Evolutionary conservation across 2,113 vertebrate species (phyloP).

Genomic region (Otolemur garnettii): DNA sequence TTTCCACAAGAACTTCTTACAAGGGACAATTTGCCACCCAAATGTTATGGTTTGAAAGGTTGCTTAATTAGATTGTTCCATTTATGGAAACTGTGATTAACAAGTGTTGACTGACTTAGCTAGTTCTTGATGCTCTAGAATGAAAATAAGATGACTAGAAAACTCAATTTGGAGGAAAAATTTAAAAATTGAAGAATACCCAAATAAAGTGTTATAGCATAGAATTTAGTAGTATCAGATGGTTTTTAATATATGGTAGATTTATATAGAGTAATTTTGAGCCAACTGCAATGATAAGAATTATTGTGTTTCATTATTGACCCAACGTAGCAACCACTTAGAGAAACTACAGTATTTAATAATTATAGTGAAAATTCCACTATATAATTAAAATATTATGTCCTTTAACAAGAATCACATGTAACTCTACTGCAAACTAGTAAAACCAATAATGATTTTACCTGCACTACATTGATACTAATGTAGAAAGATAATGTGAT

Average conservation of each 20-base stretch:
- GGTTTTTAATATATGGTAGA: slow-evolving; percentile 42
- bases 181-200: slow-evolving; percentile 2
- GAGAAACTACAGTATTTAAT: slow-evolving; percentile 69
- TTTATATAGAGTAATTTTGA: slow-evolving; percentile 65
- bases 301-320: slow-evolving; percentile 57
- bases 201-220: slow-evolving; percentile 50
- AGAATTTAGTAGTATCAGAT: slow-evolving; percentile 46
- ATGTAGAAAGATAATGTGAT: slow-evolving; percentile 51
- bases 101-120: not conserved
- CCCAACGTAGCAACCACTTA: slow-evolving; percentile 66
- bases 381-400: slow-evolving; percentile 68
- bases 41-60: slow-evolving; percentile 1
- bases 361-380: slow-evolving; percentile 67
- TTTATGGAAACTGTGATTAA: slow-evolving; percentile 14
- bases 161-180: not conserved
- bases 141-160: slow-evolving; percentile 46
- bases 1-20: not conserved
- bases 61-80: not conserved
- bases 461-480: slow-evolving; percentile 19
- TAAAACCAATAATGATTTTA: slow-evolving; percentile 61
- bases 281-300: slow-evolving; percentile 56
- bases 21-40: not conserved
- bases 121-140: not conserved
- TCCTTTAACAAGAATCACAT: slow-evolving; percentile 65
- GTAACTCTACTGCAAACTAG: slow-evolving; percentile 33